Percentiles rank a stretch among this genome's conserved stretches.
Evolutionary conservation across 2,797 vertebrate genomes (phyloP).

Genomic region (Gallinago solitaria): DNA sequence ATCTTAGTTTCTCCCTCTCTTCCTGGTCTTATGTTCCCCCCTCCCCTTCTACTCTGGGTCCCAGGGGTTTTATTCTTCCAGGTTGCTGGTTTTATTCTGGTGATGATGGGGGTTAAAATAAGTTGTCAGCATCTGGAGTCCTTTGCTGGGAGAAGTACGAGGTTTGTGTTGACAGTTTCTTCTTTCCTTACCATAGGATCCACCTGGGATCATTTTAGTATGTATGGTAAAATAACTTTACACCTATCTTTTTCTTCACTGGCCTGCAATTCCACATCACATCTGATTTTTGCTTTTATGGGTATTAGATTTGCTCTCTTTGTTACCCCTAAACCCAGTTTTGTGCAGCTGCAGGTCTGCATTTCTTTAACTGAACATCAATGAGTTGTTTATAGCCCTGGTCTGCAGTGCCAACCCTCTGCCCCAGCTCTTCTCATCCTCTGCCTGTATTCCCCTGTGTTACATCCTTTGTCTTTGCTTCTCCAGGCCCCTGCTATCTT

Average conservation of each 20-base stretch:
- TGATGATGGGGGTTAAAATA: neutral
- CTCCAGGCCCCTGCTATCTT: neutral
- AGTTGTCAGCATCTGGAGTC: neutral
- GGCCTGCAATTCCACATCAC: neutral
- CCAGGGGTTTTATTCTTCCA: neutral
- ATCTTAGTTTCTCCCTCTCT: neutral
- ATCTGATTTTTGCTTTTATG: neutral
- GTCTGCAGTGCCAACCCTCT: neutral
- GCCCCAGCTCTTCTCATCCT: neutral
- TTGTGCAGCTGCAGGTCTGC: neutral
- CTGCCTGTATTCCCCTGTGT: neutral
- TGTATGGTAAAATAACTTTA: neutral
- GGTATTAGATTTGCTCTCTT: neutral
- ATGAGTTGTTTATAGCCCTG: neutral
- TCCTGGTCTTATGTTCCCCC: accelerated
- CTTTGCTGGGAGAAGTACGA: neutral
- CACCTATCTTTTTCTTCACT: neutral
- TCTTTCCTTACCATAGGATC: neutral
- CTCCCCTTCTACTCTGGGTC: neutral
- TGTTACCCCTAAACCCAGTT: neutral
- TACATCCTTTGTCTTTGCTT: neutral
- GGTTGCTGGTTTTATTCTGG: neutral
- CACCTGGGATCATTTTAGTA: neutral
- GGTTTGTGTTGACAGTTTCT: neutral
- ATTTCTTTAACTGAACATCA: neutral